These are phyloP conservation scores for Gymnoscopelus microlampas DNA, from an alignment of 2,797 vertebrate genomes.

Conservation along the genomic window DNA sequence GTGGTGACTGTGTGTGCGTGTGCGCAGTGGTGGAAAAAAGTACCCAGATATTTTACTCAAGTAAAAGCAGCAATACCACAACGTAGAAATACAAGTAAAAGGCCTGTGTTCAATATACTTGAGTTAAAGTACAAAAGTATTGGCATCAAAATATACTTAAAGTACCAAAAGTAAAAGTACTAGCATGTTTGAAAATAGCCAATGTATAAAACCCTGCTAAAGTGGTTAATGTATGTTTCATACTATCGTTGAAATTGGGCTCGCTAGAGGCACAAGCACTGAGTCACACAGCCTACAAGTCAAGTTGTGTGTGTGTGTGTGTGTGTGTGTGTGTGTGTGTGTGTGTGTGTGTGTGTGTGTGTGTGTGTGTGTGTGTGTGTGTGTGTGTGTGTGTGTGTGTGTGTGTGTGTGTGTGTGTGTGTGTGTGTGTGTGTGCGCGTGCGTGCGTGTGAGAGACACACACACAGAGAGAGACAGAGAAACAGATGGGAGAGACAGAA, in stretches of 20 bases:
- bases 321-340: constrained; percentile 1
- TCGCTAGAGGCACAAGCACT: constrained; percentile 47
- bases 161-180: too few species aligned
- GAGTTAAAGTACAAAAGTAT: too few species aligned
- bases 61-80: too few species aligned
- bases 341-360: constrained; percentile 11
- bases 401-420: constrained; percentile 10
- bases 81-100: too few species aligned
- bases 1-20: too few species aligned
- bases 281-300: constrained; percentile 62
- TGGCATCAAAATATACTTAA: too few species aligned
- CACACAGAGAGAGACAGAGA: background rate
- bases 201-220: too few species aligned
- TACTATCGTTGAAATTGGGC: constrained; percentile 12
- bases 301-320: constrained; percentile 57
- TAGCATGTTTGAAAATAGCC: too few species aligned
- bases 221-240: too few species aligned
- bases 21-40: too few species aligned
- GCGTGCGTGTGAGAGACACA: background rate
- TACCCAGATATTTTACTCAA: too few species aligned
- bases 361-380: constrained; percentile 6
- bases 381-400: constrained; percentile 36
- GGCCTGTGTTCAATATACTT: too few species aligned
- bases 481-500: constrained; percentile 16
- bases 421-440: constrained; percentile 7